These are phyloP conservation scores for Noctua janthina DNA, from an alignment of 2,888 invertebrate species.

Conservation along the genomic window DNA sequence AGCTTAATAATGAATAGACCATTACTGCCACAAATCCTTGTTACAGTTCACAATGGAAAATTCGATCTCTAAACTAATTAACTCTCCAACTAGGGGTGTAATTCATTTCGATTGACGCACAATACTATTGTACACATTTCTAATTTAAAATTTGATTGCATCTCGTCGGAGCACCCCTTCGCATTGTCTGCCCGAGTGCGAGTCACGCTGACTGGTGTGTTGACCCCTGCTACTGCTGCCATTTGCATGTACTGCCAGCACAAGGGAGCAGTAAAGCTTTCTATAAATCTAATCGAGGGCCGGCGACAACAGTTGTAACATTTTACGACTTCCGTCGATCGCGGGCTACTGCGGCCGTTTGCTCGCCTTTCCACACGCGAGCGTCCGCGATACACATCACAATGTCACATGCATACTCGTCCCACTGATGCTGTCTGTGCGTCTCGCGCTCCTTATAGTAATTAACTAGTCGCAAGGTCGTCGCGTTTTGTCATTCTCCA, in stretches of 20 bases:
- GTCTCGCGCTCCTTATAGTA: slow-evolving; percentile 71
- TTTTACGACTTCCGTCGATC: slow-evolving; percentile 80
- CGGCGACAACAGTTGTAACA: slow-evolving; percentile 74
- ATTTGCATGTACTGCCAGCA: slow-evolving; percentile 70
- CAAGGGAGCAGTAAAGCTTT: slow-evolving; percentile 77
- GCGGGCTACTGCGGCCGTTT: slow-evolving; percentile 59
- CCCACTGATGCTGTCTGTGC: slow-evolving; percentile 36
- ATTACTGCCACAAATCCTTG: slow-evolving; percentile 51
- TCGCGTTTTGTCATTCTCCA: slow-evolving; percentile 67
- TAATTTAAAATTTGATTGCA: slow-evolving; percentile 81
- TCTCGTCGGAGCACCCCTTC: slow-evolving; percentile 60
- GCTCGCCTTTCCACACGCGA: slow-evolving; percentile 62
- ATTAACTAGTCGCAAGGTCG: slow-evolving; percentile 79
- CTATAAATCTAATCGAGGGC: slow-evolving; percentile 77
- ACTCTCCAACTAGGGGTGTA: slow-evolving; percentile 71
- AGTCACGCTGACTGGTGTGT: slow-evolving; percentile 66
- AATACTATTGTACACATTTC: slow-evolving; percentile 75
- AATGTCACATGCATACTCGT: slow-evolving; percentile 53
- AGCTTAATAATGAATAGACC: slow-evolving; percentile 32
- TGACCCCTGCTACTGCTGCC: slow-evolving; percentile 66
- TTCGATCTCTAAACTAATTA: slow-evolving; percentile 74
- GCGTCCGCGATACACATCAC: slow-evolving; percentile 37
- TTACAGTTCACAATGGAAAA: slow-evolving; percentile 63
- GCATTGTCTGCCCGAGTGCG: slow-evolving; percentile 58
- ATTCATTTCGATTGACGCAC: slow-evolving; percentile 73